phyloP scores from a whole-genome alignment of 2,888 invertebrate genomes.

The Drosophila meridiana region DNA sequence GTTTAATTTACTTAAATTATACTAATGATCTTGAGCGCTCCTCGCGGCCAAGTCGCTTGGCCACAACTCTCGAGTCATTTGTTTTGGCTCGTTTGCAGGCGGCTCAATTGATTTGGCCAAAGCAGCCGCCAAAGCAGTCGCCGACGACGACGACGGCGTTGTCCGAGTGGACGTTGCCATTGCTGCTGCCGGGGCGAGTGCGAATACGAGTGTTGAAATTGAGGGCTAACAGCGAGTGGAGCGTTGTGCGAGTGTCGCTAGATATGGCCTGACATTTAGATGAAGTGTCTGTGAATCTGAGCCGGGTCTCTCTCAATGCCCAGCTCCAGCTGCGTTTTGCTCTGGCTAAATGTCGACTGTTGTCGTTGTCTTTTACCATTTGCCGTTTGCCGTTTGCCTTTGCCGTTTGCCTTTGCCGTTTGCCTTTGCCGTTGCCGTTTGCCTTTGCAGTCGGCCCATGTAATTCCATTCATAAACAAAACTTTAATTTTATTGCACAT shows the following conservation, averaged over 20 bases:
- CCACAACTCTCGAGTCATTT: constrained; percentile 69
- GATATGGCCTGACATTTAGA: constrained; percentile 84
- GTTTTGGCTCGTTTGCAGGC: constrained; percentile 78
- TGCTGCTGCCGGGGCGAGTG: constrained; percentile 43
- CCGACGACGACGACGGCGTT: constrained; percentile 38
- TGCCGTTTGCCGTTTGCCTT: constrained; percentile 30
- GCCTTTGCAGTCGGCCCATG: constrained; percentile 35
- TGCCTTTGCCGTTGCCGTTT: constrained; percentile 31
- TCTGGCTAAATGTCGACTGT: constrained; percentile 61
- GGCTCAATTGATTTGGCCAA: constrained; percentile 80
- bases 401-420: constrained; percentile 29
- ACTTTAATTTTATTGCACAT: constrained; percentile 79
- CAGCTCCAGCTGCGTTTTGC: constrained; percentile 67
- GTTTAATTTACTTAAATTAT: constrained; percentile 84
- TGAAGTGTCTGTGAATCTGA: constrained; percentile 83
- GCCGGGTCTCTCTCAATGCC: constrained; percentile 49
- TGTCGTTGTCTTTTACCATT: constrained; percentile 25
- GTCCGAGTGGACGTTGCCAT: constrained; percentile 36
- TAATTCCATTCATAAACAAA: constrained; percentile 84
- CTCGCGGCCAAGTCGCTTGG: constrained; percentile 49
- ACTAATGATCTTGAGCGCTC: constrained; percentile 79
- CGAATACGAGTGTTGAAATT: constrained; percentile 65
- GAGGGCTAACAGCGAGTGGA: constrained; percentile 61
- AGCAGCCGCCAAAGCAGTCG: constrained; percentile 75
- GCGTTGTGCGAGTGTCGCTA: constrained; percentile 76